Evolutionary conservation across 2,113 vertebrate genomes (phyloP).

Genomic region (Junco hyemalis): DNA sequence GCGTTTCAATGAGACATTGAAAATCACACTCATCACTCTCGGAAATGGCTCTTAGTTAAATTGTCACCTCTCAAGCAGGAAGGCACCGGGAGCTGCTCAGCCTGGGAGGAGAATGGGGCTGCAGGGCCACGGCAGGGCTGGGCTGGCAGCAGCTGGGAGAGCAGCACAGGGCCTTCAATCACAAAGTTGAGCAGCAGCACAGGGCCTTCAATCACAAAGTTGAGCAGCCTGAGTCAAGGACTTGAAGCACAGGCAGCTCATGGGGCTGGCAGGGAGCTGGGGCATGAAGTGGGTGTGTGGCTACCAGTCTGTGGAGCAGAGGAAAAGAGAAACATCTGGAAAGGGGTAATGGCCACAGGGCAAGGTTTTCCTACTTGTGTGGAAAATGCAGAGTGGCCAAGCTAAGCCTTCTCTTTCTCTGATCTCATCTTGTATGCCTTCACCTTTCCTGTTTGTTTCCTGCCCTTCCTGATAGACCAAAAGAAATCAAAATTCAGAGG

Average conservation of each 20-base stretch:
- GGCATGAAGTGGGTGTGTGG: neutral
- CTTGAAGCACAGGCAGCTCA: neutral
- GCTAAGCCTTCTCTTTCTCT: neutral
- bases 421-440: neutral
- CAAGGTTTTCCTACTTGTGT: neutral
- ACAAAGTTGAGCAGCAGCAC: neutral
- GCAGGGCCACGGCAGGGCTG: rapidly evolving
- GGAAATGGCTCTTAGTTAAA: neutral
- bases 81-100: neutral
- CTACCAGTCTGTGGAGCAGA: neutral
- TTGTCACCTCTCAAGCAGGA: neutral
- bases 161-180: neutral
- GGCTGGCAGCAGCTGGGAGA: neutral
- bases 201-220: neutral
- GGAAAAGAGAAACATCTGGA: neutral
- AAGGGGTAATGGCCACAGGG: neutral
- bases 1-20: slow-evolving; percentile 26
- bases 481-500: neutral
- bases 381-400: neutral
- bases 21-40: slow-evolving; percentile 14
- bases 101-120: neutral
- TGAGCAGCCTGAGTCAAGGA: neutral
- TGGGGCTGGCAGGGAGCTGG: neutral
- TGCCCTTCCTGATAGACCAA: neutral
- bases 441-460: neutral